phyloP scores from a whole-genome alignment of 2,113 vertebrate species.

The Lepisosteus osseus region DNA sequence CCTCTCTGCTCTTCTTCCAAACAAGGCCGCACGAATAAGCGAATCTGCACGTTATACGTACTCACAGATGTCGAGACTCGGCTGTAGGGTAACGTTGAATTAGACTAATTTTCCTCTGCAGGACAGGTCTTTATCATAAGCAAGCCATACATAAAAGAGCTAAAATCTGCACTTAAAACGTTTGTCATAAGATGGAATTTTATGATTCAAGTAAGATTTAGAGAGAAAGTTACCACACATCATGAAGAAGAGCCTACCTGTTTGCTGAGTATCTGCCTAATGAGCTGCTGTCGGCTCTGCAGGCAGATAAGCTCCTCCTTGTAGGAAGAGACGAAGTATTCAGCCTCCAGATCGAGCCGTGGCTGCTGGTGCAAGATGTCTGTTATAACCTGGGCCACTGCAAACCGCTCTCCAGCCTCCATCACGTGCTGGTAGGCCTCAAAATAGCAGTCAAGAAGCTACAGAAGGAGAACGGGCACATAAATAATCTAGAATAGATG shows the following conservation, averaged over 20 bases:
- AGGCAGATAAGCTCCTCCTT: conserved; percentile 54
- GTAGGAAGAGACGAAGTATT: conserved; percentile 59
- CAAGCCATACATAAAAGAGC: too few species aligned
- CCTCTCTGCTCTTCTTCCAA: too few species aligned
- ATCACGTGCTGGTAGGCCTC: conserved; percentile 67
- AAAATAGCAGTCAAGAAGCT: conserved; percentile 71
- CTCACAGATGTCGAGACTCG: too few species aligned
- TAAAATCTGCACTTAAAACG: too few species aligned
- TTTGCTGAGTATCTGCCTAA: conserved; percentile 48
- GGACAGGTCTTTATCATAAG: too few species aligned
- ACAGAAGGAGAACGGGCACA: conserved; percentile 6
- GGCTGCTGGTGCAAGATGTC: conserved; percentile 58
- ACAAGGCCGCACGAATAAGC: too few species aligned
- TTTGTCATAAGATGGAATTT: too few species aligned
- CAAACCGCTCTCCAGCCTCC: conserved; percentile 61
- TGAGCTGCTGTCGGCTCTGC: conserved; percentile 59
- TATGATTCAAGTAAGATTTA: too few species aligned
- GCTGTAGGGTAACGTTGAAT: too few species aligned
- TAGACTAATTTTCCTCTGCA: too few species aligned
- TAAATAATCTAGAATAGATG: background rate
- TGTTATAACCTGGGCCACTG: conserved; percentile 59
- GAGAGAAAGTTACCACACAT: too few species aligned
- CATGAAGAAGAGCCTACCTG: conserved; percentile 43
- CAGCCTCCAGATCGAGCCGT: conserved; percentile 56
- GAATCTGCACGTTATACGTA: too few species aligned